Conservation (phyloP, 1,140 invertebrate species). For the Mizuhopecten yessoensis region DNA sequence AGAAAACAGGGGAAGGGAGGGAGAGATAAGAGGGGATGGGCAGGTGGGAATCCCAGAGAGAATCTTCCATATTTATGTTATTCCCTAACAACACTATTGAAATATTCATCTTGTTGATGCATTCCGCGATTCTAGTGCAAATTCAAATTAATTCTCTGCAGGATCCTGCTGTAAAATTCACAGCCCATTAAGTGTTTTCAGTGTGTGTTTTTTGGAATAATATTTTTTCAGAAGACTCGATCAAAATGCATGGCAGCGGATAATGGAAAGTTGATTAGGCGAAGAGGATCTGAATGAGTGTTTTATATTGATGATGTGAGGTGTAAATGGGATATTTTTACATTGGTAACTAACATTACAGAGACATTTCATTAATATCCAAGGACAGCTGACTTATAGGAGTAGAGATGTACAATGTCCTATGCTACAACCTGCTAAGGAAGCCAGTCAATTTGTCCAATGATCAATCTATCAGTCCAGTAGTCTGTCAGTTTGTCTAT, state of each 20-base stretch:
- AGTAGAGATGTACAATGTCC: no score
- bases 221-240: neutral
- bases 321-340: neutral
- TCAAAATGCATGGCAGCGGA: slow-evolving; percentile 21
- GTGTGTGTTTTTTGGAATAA: neutral
- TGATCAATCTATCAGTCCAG: no score
- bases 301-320: neutral
- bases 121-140: neutral
- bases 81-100: neutral
- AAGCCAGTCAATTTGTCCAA: no score
- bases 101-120: slow-evolving; percentile 33
- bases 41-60: no score
- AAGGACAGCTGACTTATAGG: neutral
- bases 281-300: neutral
- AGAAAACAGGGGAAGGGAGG: no score
- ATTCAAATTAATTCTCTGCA: neutral
- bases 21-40: no score
- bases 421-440: no score
- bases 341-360: neutral
- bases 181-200: neutral
- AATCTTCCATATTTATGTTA: neutral
- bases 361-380: neutral
- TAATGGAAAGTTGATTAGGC: slow-evolving; percentile 13
- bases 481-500: no score
- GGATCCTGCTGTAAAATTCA: slow-evolving; percentile 16